Evolutionary conservation across 2,888 invertebrate species (phyloP), one percentile per base, ranked within the genome.

Genomic region (Elysia crispata): DNA sequence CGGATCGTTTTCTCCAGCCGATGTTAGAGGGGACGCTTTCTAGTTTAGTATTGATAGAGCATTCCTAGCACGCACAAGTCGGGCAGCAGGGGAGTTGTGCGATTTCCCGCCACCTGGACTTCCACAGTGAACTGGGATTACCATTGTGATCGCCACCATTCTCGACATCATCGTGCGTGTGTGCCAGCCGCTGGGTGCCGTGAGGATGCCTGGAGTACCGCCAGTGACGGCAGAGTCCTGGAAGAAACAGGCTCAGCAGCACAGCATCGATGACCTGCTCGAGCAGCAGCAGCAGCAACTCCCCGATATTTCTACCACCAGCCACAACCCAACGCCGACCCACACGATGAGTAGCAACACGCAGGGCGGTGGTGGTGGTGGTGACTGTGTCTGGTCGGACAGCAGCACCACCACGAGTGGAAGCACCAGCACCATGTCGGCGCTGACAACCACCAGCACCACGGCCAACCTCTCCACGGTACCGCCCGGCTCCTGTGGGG

Each of bases 351-450:
- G 11, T 11, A n/a, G n/a, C 33, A 73, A 73, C 73, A 74, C 75
- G 77, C 78, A 77, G 64, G 18, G 69, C 23, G 81, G n/a, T 18
- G 60, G 60, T 18, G 62, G 33, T 25, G 78, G 85, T 30, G 76
- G 70, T 28, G 54, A 81, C 23, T 77, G 83, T 28, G 83, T 83
- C 80, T 80, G 81, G 77, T 78, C 82, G 1, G 84, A 80, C 57
- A 84, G 83, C 76, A 78, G 83, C 67, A 81, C 85, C 25, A 81
- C 85, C 41, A 67, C 82, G 72, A 83, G 81, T 75, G 81, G 85
- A 49, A 84, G 85, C 79, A 85, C 85, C 1, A 85, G 86, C 75
- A 78, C 85, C 82, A 77, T 80, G 23, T 79, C 80, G 18, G 81
- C 82, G 76, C 66, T 76, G 1, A 82, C 79, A 0, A 41, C 41